These are phyloP conservation scores for Metacarcinus magister DNA, from an alignment of 2,888 invertebrate genomes.

Conservation along the genomic window DNA sequence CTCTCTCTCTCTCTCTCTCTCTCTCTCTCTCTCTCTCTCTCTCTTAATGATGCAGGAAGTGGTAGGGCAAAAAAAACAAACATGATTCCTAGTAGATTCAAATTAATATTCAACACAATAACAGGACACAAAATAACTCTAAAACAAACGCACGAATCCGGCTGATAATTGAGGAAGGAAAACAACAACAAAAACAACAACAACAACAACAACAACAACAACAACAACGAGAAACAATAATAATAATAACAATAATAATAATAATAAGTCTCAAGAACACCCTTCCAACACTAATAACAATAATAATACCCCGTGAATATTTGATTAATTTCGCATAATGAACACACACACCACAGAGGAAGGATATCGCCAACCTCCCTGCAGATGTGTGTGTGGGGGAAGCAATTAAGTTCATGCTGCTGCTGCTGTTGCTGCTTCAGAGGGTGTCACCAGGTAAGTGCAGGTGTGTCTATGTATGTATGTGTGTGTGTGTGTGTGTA, in stretches of 20 bases:
- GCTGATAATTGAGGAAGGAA: not conserved
- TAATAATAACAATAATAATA: slow-evolving; percentile 21
- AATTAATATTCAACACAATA: not conserved
- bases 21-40: too few species aligned
- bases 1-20: too few species aligned
- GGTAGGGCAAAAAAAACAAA: not conserved
- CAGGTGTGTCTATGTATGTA: not conserved
- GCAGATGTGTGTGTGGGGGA: too few species aligned
- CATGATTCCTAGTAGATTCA: not conserved
- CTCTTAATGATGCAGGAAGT: not conserved
- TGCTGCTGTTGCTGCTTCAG: too few species aligned
- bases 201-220: not conserved
- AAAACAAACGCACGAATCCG: not conserved
- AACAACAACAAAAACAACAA: not conserved
- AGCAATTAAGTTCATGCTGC: too few species aligned
- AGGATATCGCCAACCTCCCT: too few species aligned
- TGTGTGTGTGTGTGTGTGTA: slow-evolving; percentile 26
- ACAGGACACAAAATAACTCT: not conserved
- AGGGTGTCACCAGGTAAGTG: too few species aligned
- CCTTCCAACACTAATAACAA: not conserved
- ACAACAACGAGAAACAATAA: not conserved
- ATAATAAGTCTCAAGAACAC: not conserved
- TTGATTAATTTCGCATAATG: not conserved
- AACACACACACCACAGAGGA: too few species aligned
- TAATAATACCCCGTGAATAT: not conserved